Evolutionary conservation across 1,140 invertebrate species (phyloP), one percentile per base, ranked within the genome.

Genomic region (Delia radicum): DNA sequence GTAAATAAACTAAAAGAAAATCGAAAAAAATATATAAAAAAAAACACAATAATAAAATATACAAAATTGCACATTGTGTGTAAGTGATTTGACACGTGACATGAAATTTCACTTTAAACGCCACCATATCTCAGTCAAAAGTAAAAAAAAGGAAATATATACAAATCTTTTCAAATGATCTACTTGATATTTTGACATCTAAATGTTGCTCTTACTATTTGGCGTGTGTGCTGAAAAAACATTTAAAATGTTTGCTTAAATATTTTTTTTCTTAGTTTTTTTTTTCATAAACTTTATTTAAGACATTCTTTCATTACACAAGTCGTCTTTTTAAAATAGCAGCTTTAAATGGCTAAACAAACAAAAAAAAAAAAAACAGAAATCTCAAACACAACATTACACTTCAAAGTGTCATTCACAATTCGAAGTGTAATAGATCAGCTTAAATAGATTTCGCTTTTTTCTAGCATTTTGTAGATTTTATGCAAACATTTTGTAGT

Each of bases 101-200:
- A 65, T 65, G 62, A 65, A 65, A 65, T 65, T 65, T 65, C 62
- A 65, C 62, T 65, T 65, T 65, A 65, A 65, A 65, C 62, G 62
- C 62, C 62, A 65, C 62, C 26, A 28, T 15, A 63, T 29, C 27
- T 65, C 62, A 29, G 26, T 65, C 27, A 27, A 7, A 6, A 21
- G 61, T 13, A 27, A 65, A 65, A 27, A 27, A 65, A 65, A n/a
- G n/a, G n/a, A n/a, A n/a, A n/a, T n/a, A n/a, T n/a, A n/a, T n/a
- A 65, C 62, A 65, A 65, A 65, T 65, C 62, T 65, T 24, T 15
- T 21, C 28, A 28, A 65, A 6, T 29, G 62, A 12, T 29, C 15
- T 29, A 42, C n/a, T 42, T 42, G 37, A 42, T 42, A 15, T 42
- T 42, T 42, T 42, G 37, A 42, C 37, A 42, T 15, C 37, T 13